These are phyloP conservation scores for Chaetops frenatus DNA, from an alignment of 2,113 vertebrate species.

Conservation along the genomic window DNA sequence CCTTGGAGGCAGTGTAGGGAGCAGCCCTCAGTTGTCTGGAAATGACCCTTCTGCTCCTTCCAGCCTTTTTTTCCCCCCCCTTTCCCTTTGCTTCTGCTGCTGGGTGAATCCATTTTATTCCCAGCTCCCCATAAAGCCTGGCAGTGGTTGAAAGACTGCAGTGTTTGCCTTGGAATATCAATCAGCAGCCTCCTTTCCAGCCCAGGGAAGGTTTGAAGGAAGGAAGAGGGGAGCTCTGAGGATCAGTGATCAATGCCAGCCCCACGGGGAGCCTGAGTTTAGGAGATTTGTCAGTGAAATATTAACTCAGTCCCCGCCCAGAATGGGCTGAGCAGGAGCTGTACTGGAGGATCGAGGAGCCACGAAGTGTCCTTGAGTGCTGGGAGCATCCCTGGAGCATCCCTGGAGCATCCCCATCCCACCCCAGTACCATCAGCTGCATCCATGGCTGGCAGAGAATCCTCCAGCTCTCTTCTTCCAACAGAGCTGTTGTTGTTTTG, in stretches of 20 bases:
- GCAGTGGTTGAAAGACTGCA: conserved; percentile 31
- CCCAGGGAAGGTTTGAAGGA: background rate
- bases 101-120: conserved; percentile 30
- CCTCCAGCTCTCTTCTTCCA: background rate
- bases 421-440: background rate
- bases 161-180: conserved; percentile 44
- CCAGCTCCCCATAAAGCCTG: conserved; percentile 8
- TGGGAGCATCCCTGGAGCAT: background rate
- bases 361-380: rapidly evolving
- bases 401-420: background rate
- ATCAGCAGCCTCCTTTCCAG: background rate
- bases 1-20: background rate
- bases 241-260: conserved; percentile 31
- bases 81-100: background rate
- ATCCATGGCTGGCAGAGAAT: background rate
- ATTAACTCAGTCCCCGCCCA: background rate
- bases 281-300: conserved; percentile 34
- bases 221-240: conserved; percentile 22
- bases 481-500: background rate
- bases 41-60: background rate
- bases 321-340: background rate
- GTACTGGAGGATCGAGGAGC: background rate
- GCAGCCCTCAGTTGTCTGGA: background rate
- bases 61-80: background rate
- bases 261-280: background rate